Evolutionary conservation across 2,113 vertebrate genomes (phyloP), one percentile per base, ranked within the genome.

Genomic region (Scolopax mira): DNA sequence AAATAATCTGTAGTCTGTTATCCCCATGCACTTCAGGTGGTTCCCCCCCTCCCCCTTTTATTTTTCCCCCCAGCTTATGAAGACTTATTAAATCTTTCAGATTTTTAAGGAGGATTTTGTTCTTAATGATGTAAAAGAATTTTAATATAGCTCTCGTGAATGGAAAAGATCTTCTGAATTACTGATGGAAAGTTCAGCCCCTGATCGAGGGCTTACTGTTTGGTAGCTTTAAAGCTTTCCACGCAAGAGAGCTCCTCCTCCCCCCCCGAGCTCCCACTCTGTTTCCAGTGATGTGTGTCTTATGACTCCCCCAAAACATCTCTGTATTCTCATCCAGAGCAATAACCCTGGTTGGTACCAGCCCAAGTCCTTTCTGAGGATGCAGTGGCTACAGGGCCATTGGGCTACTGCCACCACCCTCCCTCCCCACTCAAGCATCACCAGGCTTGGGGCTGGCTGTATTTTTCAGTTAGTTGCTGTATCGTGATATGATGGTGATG

Each of bases 101-200:
- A 72, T 74, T 90, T 83, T 86, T 61, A 35, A 42, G 27, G 16
- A 69, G 30, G 18, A 6, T 37, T 75, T 89, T 48, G 67, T 83
- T 96, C 54, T 60, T 97, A 93, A 79, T 58, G 52, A 89, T 37
- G 57, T 27, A 79, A 58, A 95, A 90, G 57, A 70, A 86, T 37
- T 88, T 93, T 75, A 84, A 79, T 57, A 33, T 51, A 52, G 44
- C 54, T 51, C 30, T 94, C 4, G 4, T 25, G 79, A 67, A 70
- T 70, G 72, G 69, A 77, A 94, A 77, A 77, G 18, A 18, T 66
- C 58, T 54, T 71, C 39, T 83, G 75, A 81, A 77, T 88, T 88
- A 82, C 41, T 4, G 2, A 15, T 39, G 37, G 52, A 82, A 85
- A 71, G 39, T 92, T 94, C 66, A 93, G 52, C 11, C 52, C 64